Base-by-base conservation (phyloP, 2,888 invertebrate genomes). In the Drosophila emarginata region DNA sequence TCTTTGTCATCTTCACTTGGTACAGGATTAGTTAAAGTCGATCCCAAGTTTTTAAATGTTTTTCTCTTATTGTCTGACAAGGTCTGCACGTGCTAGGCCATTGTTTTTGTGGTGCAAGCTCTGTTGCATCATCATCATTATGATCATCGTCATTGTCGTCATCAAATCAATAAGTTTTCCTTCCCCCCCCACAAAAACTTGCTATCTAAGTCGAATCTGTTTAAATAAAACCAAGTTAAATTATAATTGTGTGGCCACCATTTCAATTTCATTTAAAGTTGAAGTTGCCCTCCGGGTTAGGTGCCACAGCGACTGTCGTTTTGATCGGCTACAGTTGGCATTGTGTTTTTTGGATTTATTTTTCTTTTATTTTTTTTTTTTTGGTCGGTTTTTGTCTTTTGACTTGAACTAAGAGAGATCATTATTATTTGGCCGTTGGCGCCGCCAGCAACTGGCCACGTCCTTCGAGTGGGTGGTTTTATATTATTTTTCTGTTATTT, bases 381-480 rank as follows among this genome's bases (percentile, higher is more conserved):
- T 68, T 7, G 7, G 36, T 60, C 14, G 60, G 28, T 56, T 68
- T 71, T 65, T 76, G 77, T 61, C 79, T 74, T 12, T 21, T 3
- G 71, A 64, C 69, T 64, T 63, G 63, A 77, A 71, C 69, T 80
- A 71, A 64, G 63, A 84, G 78, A 87, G 82, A 82, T 82, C 87
- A 87, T 82, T 82, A 82, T 82, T 87, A 79, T 72, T 77, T 79
- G 76, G 76, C 82, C 64, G 51, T 68, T 81, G 82, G 82, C 87
- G 82, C 85, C 82, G 87, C 82, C 79, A 79, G 81, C 84, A 76
- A 76, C 78, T 67, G 67, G 67, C 79, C 87, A 76, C 87, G 82
- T 82, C 82, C 82, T 87, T 82, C 71, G 82, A 87, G 82, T 82
- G 82, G 82, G 82, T 82, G 82, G 87, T 60, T 79, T 61, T 65